Conservation (phyloP, 2,113 vertebrate genomes). For the Pseudorasbora parva region DNA sequence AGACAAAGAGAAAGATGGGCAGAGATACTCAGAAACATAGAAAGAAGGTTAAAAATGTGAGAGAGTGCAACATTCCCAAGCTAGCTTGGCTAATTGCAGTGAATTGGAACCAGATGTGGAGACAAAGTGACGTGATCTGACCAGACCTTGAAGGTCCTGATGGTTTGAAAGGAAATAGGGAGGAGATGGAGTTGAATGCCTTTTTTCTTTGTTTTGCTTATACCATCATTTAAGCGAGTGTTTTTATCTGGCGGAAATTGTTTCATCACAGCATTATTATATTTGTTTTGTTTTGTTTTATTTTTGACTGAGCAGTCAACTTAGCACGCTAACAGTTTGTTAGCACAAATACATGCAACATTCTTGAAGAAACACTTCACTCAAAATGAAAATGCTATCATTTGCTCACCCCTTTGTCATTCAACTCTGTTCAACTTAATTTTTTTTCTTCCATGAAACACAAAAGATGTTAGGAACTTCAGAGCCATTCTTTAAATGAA, state of each 20-base stretch:
- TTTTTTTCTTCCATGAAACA: neutral
- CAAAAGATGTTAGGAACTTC: too few relatives aligned
- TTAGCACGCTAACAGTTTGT: neutral
- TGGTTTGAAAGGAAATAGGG: constrained; percentile 65
- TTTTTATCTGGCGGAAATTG: neutral
- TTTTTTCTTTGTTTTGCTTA: neutral
- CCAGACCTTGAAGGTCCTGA: constrained; percentile 71
- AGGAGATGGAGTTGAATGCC: constrained; percentile 47
- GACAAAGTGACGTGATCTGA: constrained; percentile 73
- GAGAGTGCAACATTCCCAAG: constrained; percentile 71
- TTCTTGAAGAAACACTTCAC: neutral
- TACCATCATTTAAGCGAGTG: neutral
- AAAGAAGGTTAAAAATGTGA: constrained; percentile 51
- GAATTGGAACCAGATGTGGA: constrained; percentile 78
- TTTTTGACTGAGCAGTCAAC: neutral
- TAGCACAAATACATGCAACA: neutral
- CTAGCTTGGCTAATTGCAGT: constrained; percentile 72
- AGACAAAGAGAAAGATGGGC: constrained; percentile 20
- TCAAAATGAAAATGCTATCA: neutral
- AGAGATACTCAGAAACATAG: constrained; percentile 30
- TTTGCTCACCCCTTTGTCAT: neutral
- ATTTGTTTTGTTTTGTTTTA: too few relatives aligned
- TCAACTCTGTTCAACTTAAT: neutral
- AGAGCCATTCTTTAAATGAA: too few relatives aligned
- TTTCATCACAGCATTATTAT: neutral